These are phyloP conservation scores for Microcebus ravelobensis DNA, from an alignment of 2,113 vertebrate species.

Conservation along the genomic window DNA sequence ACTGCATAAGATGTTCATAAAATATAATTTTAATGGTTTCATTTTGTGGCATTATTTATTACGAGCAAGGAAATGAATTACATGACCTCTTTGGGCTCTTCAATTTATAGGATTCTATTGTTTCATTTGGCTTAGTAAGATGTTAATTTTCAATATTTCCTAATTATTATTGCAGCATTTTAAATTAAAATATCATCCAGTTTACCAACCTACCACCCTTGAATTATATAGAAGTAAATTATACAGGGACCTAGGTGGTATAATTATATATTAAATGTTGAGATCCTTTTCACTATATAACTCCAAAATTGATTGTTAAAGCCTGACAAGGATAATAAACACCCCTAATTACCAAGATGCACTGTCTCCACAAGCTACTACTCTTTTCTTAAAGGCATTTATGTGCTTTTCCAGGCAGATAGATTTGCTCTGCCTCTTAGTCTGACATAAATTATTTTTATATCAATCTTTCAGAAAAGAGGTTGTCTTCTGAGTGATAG, in stretches of 20 bases:
- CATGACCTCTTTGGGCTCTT: background rate
- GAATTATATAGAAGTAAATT: conserved; percentile 59
- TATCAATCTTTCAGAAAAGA: conserved; percentile 70
- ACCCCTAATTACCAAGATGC: conserved; percentile 73
- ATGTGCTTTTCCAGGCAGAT: conserved; percentile 56
- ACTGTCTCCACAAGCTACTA: conserved; percentile 55
- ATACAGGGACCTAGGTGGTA: background rate
- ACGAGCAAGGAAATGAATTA: background rate
- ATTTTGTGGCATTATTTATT: background rate
- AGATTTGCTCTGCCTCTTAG: conserved; percentile 50
- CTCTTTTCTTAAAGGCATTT: conserved; percentile 69
- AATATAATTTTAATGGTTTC: background rate
- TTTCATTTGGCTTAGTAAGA: background rate
- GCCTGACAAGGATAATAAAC: conserved; percentile 69
- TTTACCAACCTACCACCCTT: background rate
- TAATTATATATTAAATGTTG: conserved; percentile 52
- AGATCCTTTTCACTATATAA: conserved; percentile 68
- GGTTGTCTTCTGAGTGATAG: conserved; percentile 70
- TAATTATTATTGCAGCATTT: background rate
- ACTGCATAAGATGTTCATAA: background rate
- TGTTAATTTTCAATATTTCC: conserved; percentile 44
- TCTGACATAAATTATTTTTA: conserved; percentile 77
- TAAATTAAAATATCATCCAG: background rate
- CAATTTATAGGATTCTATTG: background rate
- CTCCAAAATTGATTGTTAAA: conserved; percentile 67